Evolutionary conservation across 2,797 vertebrate genomes (phyloP).

Genomic region (Miopithecus talapoin): DNA sequence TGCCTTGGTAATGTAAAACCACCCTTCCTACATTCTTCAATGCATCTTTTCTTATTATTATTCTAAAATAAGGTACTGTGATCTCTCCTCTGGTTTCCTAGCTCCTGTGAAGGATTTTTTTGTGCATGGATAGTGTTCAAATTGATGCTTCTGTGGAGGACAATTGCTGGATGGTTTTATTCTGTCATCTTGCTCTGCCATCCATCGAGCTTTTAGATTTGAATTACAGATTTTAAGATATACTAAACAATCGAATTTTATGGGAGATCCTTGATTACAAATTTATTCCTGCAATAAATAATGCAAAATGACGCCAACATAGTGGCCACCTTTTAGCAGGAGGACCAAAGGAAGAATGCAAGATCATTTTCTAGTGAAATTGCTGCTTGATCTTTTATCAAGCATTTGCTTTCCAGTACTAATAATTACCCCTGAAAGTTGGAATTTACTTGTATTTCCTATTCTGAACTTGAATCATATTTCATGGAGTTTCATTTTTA

Average conservation of each 20-base stretch:
- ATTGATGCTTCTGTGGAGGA: no score
- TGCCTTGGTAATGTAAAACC: no score
- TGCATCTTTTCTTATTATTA: no score
- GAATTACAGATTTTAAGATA: background rate
- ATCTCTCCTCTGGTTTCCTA: no score
- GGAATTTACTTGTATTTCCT: background rate
- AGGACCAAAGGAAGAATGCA: background rate
- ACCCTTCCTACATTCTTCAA: no score
- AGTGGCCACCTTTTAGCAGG: background rate
- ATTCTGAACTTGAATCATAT: background rate
- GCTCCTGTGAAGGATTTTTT: no score
- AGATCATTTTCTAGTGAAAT: background rate
- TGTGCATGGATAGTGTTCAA: no score
- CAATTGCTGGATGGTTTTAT: no score
- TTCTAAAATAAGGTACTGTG: no score
- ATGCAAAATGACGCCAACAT: background rate
- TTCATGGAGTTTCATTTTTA: conserved; percentile 21
- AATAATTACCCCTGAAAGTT: background rate
- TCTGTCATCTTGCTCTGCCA: no score
- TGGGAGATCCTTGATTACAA: background rate
- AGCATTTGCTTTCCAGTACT: background rate
- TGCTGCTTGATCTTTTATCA: background rate
- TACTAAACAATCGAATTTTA: background rate
- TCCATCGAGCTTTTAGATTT: background rate
- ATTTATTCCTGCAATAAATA: background rate